Conservation (phyloP, 2,797 vertebrate genomes). For the Enteromius trimaculatus region DNA sequence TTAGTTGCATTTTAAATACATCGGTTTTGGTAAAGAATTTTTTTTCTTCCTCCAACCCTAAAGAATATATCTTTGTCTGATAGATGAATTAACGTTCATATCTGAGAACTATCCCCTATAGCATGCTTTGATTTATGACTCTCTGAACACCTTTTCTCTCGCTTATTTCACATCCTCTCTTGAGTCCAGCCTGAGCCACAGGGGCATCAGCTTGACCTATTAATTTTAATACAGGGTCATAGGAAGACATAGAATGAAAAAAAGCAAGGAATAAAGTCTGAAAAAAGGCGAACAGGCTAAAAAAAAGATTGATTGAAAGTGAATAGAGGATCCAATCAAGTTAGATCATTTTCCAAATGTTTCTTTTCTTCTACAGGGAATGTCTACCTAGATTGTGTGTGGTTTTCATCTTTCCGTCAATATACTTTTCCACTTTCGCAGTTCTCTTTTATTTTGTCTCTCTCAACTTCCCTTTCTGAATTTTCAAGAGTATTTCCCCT, state of each 20-base stretch:
- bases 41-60: neutral
- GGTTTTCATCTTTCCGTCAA: conserved; percentile 58
- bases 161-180: conserved; percentile 11
- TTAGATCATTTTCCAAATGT: conserved; percentile 18
- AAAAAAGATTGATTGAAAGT: conserved; percentile 1
- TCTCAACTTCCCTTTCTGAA: conserved; percentile 30
- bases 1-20: neutral
- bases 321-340: conserved; percentile 29
- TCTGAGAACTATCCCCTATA: conserved; percentile 11
- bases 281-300: conserved; percentile 2
- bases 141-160: conserved; percentile 16
- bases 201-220: conserved; percentile 24
- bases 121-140: conserved; percentile 33
- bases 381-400: conserved; percentile 51
- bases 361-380: conserved; percentile 15
- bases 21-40: neutral
- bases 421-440: conserved; percentile 57
- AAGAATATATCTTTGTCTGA: conserved; percentile 26
- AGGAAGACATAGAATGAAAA: neutral
- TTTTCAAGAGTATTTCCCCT: conserved; percentile 32
- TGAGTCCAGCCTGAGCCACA: neutral
- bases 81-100: conserved; percentile 29
- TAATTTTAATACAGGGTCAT: conserved; percentile 21
- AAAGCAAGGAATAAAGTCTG: neutral
- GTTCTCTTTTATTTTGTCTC: conserved; percentile 55